Evolutionary conservation across 2,888 invertebrate species (phyloP).

Genomic region (Eupithecia subfuscata): DNA sequence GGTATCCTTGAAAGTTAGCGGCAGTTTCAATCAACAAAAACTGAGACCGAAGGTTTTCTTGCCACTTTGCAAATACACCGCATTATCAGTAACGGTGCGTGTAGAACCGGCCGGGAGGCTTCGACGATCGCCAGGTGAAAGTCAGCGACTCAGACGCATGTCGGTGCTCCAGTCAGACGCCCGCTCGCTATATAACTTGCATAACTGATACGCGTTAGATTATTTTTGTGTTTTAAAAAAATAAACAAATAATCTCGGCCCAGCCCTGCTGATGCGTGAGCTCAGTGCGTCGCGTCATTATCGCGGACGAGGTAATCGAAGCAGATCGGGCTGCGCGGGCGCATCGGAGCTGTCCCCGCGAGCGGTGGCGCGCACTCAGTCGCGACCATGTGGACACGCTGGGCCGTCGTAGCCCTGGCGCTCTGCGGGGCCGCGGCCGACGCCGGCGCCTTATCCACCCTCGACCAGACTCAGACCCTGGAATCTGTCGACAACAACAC

Average conservation of each 20-base stretch:
- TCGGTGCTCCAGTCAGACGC: slow-evolving; percentile 65
- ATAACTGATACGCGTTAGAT: slow-evolving; percentile 44
- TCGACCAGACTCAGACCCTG: slow-evolving; percentile 22
- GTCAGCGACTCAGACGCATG: slow-evolving; percentile 76
- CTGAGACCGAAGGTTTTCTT: slow-evolving; percentile 50
- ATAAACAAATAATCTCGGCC: slow-evolving; percentile 71
- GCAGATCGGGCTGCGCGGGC: slow-evolving; percentile 60
- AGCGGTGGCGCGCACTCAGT: slow-evolving; percentile 56
- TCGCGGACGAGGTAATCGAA: slow-evolving; percentile 61
- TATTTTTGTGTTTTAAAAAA: slow-evolving; percentile 49
- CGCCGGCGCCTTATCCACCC: slow-evolving; percentile 45
- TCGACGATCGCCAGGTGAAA: slow-evolving; percentile 74
- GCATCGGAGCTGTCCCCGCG: slow-evolving; percentile 41
- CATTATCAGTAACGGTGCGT: slow-evolving; percentile 78
- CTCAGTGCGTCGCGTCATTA: slow-evolving; percentile 60
- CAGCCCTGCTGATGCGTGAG: slow-evolving; percentile 54
- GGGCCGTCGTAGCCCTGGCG: slow-evolving; percentile 66
- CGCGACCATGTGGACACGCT: slow-evolving; percentile 70
- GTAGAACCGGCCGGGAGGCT: slow-evolving; percentile 69
- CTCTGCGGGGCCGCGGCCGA: slow-evolving; percentile 46
- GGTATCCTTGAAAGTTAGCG: slow-evolving; percentile 39
- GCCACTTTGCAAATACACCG: slow-evolving; percentile 63
- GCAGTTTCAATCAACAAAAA: slow-evolving; percentile 34
- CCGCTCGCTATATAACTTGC: slow-evolving; percentile 49
- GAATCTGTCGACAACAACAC: slow-evolving; percentile 59